Percentiles rank a stretch among this genome's conserved stretches.
Conservation (phyloP, 2,888 invertebrate genomes). For the Hybos culiciformis region DNA sequence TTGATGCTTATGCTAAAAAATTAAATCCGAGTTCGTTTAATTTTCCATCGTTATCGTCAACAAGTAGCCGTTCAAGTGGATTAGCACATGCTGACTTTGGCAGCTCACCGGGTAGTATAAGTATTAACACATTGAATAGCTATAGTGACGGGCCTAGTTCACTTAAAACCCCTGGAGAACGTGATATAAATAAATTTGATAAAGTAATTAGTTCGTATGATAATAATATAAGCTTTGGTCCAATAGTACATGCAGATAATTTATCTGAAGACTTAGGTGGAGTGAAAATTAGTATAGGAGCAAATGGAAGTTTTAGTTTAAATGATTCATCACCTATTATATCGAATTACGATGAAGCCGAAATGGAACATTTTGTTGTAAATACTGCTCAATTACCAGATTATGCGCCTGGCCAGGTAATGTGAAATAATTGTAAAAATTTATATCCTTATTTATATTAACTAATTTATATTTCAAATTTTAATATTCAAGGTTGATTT, state of each 20-base stretch:
- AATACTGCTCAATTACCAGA: conserved; percentile 25
- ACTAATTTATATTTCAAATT: conserved; percentile 7
- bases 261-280: conserved; percentile 22
- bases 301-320: conserved; percentile 18
- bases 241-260: too few species aligned
- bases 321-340: conserved; percentile 31
- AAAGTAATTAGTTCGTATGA: conserved; percentile 18
- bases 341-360: conserved; percentile 31
- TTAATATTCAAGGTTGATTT: not conserved
- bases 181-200: conserved; percentile 25
- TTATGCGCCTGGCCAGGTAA: conserved; percentile 17
- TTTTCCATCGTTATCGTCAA: conserved; percentile 16
- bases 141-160: conserved; percentile 26
- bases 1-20: conserved; percentile 9
- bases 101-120: conserved; percentile 16
- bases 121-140: conserved; percentile 18
- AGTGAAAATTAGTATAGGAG: not conserved
- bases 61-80: conserved; percentile 11
- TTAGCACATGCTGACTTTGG: conserved; percentile 6
- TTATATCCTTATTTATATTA: conserved; percentile 23
- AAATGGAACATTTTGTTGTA: conserved; percentile 35
- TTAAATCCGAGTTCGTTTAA: conserved; percentile 15
- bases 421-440: not conserved
- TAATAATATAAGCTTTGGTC: too few species aligned
- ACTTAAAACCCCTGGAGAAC: conserved; percentile 28